Conservation (phyloP, 30 jellyfish, hydroid and myxozoan genomes). For the Catostylus mosaicus region DNA sequence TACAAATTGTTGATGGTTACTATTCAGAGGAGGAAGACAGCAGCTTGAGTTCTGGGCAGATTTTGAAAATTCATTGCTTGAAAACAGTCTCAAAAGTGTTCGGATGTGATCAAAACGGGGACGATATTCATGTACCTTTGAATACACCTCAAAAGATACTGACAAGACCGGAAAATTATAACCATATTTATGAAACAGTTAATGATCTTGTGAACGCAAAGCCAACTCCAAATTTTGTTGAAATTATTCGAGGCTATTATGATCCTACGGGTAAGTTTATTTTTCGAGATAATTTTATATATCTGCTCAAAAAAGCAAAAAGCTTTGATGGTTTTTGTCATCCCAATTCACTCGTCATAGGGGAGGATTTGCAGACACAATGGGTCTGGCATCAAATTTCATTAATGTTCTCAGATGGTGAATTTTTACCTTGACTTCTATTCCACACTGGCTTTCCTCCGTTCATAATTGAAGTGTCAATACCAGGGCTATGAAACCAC, state of each 20-base stretch:
- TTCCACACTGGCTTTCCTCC: too few relatives aligned
- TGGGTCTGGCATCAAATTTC: too few relatives aligned
- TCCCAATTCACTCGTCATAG: too few relatives aligned
- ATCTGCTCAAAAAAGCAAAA: too few relatives aligned
- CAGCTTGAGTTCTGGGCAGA: conserved; percentile 92
- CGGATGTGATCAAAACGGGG: conserved; percentile 68
- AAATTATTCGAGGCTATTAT: conserved; percentile 88
- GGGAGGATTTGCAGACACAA: too few relatives aligned
- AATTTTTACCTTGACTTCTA: too few relatives aligned
- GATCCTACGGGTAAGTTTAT: conserved; percentile 62
- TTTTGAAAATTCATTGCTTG: conserved; percentile 80
- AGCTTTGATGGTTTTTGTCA: too few relatives aligned
- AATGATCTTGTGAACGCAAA: conserved; percentile 76
- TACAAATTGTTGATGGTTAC: conserved; percentile 84
- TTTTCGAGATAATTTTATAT: too few relatives aligned
- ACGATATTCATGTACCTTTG: conserved; percentile 78
- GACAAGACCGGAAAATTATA: conserved; percentile 68
- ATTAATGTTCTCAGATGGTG: too few relatives aligned
- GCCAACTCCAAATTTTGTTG: conserved; percentile 87
- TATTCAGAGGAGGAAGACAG: conserved; percentile 89
- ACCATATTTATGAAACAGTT: conserved; percentile 64
- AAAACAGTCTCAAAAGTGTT: conserved; percentile 58
- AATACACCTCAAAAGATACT: conserved; percentile 60
- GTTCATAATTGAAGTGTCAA: too few relatives aligned
- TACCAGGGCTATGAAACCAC: too few relatives aligned